Conservation (phyloP, 2,797 vertebrate genomes). For the Acrossocheilus fasciatus region DNA sequence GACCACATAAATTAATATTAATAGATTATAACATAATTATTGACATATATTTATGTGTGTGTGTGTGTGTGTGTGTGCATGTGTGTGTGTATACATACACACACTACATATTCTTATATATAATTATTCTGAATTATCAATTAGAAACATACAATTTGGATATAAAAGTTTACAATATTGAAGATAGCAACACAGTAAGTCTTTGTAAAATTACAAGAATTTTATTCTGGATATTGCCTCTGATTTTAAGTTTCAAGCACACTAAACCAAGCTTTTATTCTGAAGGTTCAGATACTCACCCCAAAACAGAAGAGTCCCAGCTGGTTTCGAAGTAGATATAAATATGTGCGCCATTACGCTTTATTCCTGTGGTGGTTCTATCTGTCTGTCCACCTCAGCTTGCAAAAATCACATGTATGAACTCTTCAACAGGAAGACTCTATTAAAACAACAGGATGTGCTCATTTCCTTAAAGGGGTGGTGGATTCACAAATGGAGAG, state of each 20-base stretch:
- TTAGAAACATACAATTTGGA: background rate
- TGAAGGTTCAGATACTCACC: conserved; percentile 53
- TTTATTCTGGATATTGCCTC: background rate
- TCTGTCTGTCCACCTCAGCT: conserved; percentile 65
- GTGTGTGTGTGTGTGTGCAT: too few relatives aligned
- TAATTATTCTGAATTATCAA: background rate
- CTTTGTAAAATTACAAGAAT: background rate
- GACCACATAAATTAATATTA: too few relatives aligned
- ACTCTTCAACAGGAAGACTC: conserved; percentile 77
- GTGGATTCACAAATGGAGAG: conserved; percentile 73
- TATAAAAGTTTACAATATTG: too few relatives aligned
- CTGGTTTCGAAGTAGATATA: conserved; percentile 18
- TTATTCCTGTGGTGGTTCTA: conserved; percentile 38
- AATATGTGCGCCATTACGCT: conserved; percentile 44
- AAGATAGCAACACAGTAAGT: background rate
- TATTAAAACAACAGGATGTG: conserved; percentile 82
- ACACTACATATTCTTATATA: background rate
- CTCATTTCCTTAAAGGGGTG: conserved; percentile 79
- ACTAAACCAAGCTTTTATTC: background rate
- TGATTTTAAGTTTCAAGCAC: conserved; percentile 1
- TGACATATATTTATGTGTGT: background rate
- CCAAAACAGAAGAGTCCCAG: conserved; percentile 51
- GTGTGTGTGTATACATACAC: too few relatives aligned
- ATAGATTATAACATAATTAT: background rate
- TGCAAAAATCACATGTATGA: conserved; percentile 72